Base-by-base conservation (phyloP, 2,797 vertebrate genomes). In the Pelochelys cantorii region DNA sequence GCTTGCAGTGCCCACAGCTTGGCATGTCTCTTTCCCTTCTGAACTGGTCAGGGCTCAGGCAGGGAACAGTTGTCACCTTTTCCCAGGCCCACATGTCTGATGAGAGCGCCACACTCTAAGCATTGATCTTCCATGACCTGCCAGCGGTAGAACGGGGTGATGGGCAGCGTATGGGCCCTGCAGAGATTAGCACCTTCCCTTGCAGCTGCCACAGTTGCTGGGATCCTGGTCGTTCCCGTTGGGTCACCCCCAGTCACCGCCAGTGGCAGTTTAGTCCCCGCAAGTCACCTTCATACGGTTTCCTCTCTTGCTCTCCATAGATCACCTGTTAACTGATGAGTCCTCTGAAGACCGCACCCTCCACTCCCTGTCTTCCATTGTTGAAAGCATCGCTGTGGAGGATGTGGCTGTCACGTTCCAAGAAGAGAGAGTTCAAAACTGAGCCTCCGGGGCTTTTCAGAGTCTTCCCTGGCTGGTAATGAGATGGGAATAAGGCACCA, bases 301-400 rank as follows among this genome's bases (percentile, higher is more conserved):
- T 78, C 27, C 25, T 85, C 71, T 68, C 65, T 87, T 60, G 82
- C 68, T 92, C 84, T 55, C 88, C 14, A 2, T 96, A 99, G 99
- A 99, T 97, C 99, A 99, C 57, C 97, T 98, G 89, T 96, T 99
- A 95, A 97, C 98, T 0, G 98, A 98, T 0, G 98, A 99, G n/a
- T 97, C 98, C 7, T 97, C 98, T 0, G 99, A 99, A 65, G 98
- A 99, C 82, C 98, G 98, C 92, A 99, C 98, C 97, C 98, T 99
- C 96, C 99, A 98, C 74, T 99, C 99, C 1, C 98, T 99, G 96
- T 99, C 98, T 59, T 99, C 99, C 93, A 99, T 99, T 7, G 99
- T 99, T 95, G 98, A 99, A 71, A 98, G 99, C 98, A 99, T 99
- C 84, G 97, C 99, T 0, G 97, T 98, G 94, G 98, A 98, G 29